Percentiles rank a stretch among this genome's conserved stretches.
These are phyloP conservation scores for Eumaeus atala DNA, from an alignment of 1,140 invertebrate genomes.

Conservation along the genomic window DNA sequence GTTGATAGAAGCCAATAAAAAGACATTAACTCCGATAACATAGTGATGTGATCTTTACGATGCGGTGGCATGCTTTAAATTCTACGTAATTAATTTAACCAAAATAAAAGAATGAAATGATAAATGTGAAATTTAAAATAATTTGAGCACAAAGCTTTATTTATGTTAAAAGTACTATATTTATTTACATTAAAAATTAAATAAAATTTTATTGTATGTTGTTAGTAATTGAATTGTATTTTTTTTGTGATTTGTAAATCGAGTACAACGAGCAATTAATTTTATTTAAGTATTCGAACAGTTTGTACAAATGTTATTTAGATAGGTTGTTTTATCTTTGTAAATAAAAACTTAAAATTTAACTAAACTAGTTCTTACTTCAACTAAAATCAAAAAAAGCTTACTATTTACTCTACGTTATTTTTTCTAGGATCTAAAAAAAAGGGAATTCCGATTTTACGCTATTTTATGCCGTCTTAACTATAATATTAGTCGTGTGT, in stretches of 20 bases:
- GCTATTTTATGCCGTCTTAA: constrained; percentile 15
- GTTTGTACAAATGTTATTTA: constrained; percentile 33
- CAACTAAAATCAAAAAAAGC: constrained; percentile 4
- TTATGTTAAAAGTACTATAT: background rate
- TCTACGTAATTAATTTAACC: background rate
- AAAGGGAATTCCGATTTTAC: constrained; percentile 10
- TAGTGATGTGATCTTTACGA: background rate
- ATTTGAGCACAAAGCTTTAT: no score
- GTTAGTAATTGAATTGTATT: background rate
- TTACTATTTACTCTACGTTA: constrained; percentile 10
- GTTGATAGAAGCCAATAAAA: background rate
- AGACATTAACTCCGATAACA: background rate
- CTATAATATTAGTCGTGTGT: constrained; percentile 36
- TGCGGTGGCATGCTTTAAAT: background rate
- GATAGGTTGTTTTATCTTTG: constrained; percentile 28
- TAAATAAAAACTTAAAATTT: constrained; percentile 21
- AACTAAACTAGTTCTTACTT: constrained; percentile 7
- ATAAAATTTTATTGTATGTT: background rate
- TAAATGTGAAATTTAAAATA: no score
- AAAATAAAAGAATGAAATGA: no score
- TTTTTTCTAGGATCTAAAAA: constrained; percentile 2
- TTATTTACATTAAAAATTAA: background rate
- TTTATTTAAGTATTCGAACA: constrained; percentile 27
- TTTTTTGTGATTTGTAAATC: constrained; percentile 5
- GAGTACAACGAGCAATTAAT: constrained; percentile 26